Conservation (phyloP, 2,113 vertebrate species). For the Sinocyclocheilus maitianheensis region DNA sequence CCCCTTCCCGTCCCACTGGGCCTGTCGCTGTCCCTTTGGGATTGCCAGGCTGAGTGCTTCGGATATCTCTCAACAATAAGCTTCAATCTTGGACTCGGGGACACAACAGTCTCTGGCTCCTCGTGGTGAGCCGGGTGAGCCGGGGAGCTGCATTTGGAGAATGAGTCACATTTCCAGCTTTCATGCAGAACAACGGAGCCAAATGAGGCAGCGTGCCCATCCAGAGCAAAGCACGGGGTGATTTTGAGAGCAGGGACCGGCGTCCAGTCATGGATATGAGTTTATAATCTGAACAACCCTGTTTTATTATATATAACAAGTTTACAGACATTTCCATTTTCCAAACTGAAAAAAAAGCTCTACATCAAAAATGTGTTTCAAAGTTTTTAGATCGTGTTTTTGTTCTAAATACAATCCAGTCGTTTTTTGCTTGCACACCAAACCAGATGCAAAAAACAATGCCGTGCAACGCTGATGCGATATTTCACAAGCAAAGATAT, state of each 20-base stretch:
- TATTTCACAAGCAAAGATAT: not conserved
- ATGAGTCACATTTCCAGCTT: slow-evolving; percentile 53
- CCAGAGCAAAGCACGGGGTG: slow-evolving; percentile 60
- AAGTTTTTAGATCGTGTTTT: not conserved
- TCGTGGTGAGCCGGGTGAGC: slow-evolving; percentile 45
- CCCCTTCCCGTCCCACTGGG: not conserved
- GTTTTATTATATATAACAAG: not conserved
- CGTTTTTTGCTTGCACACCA: not conserved
- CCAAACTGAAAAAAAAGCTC: not conserved
- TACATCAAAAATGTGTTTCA: not conserved
- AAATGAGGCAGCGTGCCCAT: slow-evolving; percentile 55
- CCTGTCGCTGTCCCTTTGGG: not conserved
- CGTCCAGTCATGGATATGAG: slow-evolving; percentile 57
- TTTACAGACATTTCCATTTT: not conserved
- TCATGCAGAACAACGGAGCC: slow-evolving; percentile 57
- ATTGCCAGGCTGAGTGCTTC: slow-evolving; percentile 38
- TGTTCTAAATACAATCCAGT: not conserved
- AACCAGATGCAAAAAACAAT: slow-evolving; percentile 11
- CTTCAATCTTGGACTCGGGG: slow-evolving; percentile 32
- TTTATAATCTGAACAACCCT: slow-evolving; percentile 49
- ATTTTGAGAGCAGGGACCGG: slow-evolving; percentile 56
- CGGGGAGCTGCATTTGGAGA: slow-evolving; percentile 48
- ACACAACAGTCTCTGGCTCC: slow-evolving; percentile 39
- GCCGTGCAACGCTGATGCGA: not conserved
- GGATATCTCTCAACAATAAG: slow-evolving; percentile 12